Evolutionary conservation across 64 coral and sea anemone species (phyloP), one percentile per base, ranked within the genome.

Genomic region (Montipora sp.): DNA sequence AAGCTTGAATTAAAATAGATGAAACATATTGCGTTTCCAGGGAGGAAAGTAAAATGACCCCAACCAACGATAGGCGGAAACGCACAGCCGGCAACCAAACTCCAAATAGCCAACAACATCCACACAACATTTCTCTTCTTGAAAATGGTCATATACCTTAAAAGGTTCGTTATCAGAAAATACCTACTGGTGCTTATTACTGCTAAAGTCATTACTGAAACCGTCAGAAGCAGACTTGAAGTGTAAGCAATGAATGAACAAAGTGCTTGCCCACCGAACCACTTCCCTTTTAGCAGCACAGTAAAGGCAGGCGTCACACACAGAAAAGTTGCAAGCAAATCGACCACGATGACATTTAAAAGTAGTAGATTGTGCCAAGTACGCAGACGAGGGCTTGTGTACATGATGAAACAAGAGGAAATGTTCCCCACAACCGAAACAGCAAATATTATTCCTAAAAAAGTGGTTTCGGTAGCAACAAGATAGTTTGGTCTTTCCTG

Each of bases 331-430:
- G 77, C 85, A 18, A 96, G 71, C 14, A 96, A 87, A 77, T 96
- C 94, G 22, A 92, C 75, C 2, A 96, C 51, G 11, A 96, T 92
- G 5, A 96, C 77, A 49, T 96, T 96, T n/a, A 96, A 59, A 27
- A 92, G 88, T 7, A 96, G 78, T 15, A 96, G 45, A 73, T 96
- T 96, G 79, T 93, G 94, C 94, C 94, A 96, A 18, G 94, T 96
- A 44, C 94, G 87, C 43, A 96, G 73, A 5, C 90, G 90, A 59
- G 90, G 71, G 22, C 83, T 96, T 83, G 65, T 87, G 69, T 88
- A 92, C 85, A 96, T 93, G 15, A 92, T 92, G 78, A 85, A 22
- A 90, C 94, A 96, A 0, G 94, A 83, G 36, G 84, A 80, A 58
- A 84, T 77, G 75, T 96, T 96, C 43, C 90, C 83, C 69, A 71